A percentile compares a stretch with the other conserved stretches of the same genome.
Evolutionary conservation across 2,888 invertebrate genomes (phyloP).

Genomic region (Drosophila borborema): DNA sequence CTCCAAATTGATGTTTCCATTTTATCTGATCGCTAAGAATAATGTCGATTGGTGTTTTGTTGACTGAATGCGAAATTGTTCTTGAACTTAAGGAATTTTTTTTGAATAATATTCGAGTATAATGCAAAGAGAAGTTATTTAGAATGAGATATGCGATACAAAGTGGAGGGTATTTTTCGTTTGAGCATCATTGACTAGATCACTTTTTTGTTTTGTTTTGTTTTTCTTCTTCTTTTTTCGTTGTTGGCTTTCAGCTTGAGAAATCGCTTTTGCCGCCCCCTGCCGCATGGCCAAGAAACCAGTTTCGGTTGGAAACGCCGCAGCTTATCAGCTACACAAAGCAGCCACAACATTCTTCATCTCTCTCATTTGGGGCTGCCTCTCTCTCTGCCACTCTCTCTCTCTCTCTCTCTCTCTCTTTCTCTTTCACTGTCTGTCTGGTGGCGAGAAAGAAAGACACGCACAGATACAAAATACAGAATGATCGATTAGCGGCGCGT

Average conservation of each 20-base stretch:
- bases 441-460: slow-evolving; percentile 22
- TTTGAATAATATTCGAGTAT: background rate
- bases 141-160: background rate
- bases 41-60: background rate
- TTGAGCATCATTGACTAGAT: background rate
- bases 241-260: slow-evolving; percentile 42
- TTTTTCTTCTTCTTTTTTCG: background rate
- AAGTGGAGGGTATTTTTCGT: slow-evolving; percentile 5
- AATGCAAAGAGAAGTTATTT: background rate
- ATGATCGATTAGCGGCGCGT: slow-evolving; percentile 67
- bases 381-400: background rate
- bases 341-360: slow-evolving; percentile 44
- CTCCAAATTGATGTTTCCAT: background rate
- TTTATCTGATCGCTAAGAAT: background rate
- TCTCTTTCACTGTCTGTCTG: background rate
- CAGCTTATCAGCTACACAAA: slow-evolving; percentile 50
- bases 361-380: slow-evolving; percentile 9
- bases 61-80: background rate
- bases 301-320: slow-evolving; percentile 35
- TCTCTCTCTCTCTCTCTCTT: background rate
- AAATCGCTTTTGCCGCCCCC: slow-evolving; percentile 47
- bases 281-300: slow-evolving; percentile 37
- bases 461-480: slow-evolving; percentile 35
- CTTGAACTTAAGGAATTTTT: background rate
- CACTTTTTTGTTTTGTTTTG: slow-evolving; percentile 8